Base-by-base conservation (phyloP, 2,888 invertebrate species). In the Rambutsinella grinnellia region DNA sequence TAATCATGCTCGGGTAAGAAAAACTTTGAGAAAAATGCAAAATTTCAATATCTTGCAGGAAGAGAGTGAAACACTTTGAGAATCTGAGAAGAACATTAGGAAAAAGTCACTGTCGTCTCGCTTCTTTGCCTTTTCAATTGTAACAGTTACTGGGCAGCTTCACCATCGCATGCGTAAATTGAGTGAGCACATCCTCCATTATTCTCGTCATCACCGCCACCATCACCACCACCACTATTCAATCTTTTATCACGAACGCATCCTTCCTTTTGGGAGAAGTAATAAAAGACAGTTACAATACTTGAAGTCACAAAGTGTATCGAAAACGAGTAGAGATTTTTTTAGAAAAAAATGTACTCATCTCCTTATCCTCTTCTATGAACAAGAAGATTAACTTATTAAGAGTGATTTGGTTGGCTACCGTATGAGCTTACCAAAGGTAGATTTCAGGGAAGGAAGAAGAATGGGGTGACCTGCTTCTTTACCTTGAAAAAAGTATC, bases 401-500 rank as follows among this genome's bases (percentile, higher is more conserved):
- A 13, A 5, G 36, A 36, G 36, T 36, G 36, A 36, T 36, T 36
- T 36, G 5, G 36, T 36, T 36, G 36, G 36, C 36, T 36, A 36
- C 36, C 36, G 36, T 36, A 5, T 36, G n/a, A 8, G 36, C 36
- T 36, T 36, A 36, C 36, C 13, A 36, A 8, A 13, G 6, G 36
- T 36, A 36, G 6, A 36, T 36, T 36, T 36, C 36, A 36, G 36
- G 36, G 13, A 36, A 36, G 13, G 24, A n/a, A 60, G 70, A 56
- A 79, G 79, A 81, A 79, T 80, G 80, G 76, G 81, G 80, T 81
- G 81, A 81, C 81, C 81, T 81, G 79, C 79, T 81, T 81, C 76
- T 61, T 76, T 75, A 51, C 61, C 61, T 61, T 61, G 61, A 44
- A 47, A 26, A 51, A 8, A 27, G 56, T 17, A 56, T 57, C n/a